Base-by-base conservation (phyloP, 2,888 invertebrate species). In the Mimumesa dahlbomi region DNA sequence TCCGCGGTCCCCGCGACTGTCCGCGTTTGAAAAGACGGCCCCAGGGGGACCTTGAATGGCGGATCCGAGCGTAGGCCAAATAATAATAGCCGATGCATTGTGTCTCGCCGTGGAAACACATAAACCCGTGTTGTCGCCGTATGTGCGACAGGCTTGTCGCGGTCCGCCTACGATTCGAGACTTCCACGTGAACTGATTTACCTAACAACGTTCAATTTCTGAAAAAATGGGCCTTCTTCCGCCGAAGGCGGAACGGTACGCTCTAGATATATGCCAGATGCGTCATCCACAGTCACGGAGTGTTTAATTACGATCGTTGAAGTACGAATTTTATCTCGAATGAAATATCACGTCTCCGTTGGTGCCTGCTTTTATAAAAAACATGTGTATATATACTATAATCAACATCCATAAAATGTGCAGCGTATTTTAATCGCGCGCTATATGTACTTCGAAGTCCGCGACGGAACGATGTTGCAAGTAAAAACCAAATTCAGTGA, bases 11-110 rank as follows among this genome's bases (percentile, higher is more conserved):
- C 18, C n/a, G 19, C 31, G 38, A 21, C 45, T 48, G 43, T 73
- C 73, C 70, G 78, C 65, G 75, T 73, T 65, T 50, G 57, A 58
- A 7, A 43, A 9, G 43, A 56, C 59, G 22, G 45, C 45, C 16
- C 13, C 16, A n/a, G n/a, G 52, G 45, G 46, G 66, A 75, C 50
- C 62, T 75, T 73, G 68, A 65, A 67, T 53, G 50, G 56, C 56
- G 65, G 62, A 69, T 63, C 40, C 14, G 53, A 43, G 61, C 46
- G 57, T 63, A 67, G 67, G 69, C 59, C 40, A 63, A 67, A 48
- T 34, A 34, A 34, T 34, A 65, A 65, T n/a, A 57, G 57, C 5
- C 40, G 50, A 48, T 36, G 29, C 63, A 61, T 72, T 62, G 62
- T 54, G 50, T 43, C 54, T 59, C 42, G 36, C 46, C 62, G 25